These are phyloP conservation scores for Ethmia dodecea DNA, from an alignment of 2,888 invertebrate species.

Conservation along the genomic window DNA sequence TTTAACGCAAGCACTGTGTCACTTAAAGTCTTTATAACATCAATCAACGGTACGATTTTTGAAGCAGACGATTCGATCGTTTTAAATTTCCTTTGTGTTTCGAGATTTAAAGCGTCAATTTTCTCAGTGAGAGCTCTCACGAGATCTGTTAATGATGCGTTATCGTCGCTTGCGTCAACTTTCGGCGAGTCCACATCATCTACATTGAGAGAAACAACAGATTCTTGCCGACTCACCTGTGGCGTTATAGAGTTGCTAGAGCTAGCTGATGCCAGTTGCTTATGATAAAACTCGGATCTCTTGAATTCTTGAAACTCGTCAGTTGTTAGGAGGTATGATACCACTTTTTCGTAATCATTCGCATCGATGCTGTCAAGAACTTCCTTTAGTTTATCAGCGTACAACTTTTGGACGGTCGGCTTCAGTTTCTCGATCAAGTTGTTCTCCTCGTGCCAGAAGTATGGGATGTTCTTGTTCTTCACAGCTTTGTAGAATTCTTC, in stretches of 20 bases:
- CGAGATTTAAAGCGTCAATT: background rate
- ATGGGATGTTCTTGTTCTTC: slow-evolving; percentile 41
- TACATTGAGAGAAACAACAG: slow-evolving; percentile 1
- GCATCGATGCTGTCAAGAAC: slow-evolving; percentile 51
- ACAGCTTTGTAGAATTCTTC: slow-evolving; percentile 43
- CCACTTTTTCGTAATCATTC: slow-evolving; percentile 42
- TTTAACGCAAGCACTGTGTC: slow-evolving; percentile 27
- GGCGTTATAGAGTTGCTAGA: background rate
- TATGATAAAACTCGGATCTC: slow-evolving; percentile 41
- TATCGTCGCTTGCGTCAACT: slow-evolving; percentile 3
- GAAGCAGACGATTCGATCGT: background rate
- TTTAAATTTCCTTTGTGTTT: background rate
- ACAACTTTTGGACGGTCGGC: slow-evolving; percentile 35
- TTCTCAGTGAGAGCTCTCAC: slow-evolving; percentile 25
- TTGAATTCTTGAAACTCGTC: slow-evolving; percentile 44
- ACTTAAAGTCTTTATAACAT: background rate
- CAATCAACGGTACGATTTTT: background rate
- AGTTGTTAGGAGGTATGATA: slow-evolving; percentile 33
- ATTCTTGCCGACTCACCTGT: slow-evolving; percentile 3
- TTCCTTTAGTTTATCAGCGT: slow-evolving; percentile 45
- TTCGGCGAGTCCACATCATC: background rate
- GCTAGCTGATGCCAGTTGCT: slow-evolving; percentile 16
- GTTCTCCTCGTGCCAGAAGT: slow-evolving; percentile 53
- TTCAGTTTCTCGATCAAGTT: slow-evolving; percentile 53
- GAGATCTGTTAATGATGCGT: slow-evolving; percentile 18